Base-by-base conservation (phyloP, 2,888 invertebrate genomes). In the Elysia crispata region DNA sequence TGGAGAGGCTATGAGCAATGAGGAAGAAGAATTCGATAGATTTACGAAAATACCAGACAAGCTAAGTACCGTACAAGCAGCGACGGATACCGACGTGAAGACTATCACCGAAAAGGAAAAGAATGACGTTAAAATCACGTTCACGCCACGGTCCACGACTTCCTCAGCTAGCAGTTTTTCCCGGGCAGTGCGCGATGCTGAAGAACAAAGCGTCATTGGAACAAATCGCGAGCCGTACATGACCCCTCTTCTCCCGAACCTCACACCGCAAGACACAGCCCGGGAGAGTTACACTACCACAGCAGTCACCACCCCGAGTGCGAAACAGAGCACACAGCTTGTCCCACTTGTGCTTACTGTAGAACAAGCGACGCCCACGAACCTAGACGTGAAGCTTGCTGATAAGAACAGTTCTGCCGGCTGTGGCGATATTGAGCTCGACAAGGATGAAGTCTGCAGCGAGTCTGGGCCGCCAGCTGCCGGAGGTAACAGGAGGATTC, bases 221-320 rank as follows among this genome's bases (percentile, higher is more conserved):
- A 33, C 49, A 1, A 70, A 70, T 20, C 23, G 54, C 13, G 73
- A 73, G 20, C 73, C 50, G 1, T 73, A 73, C 54, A 25, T 50
- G 11, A 73, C 73, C 13, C 73, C 73, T 23, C 73, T 73, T 1
- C 28, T 73, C 1, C 73, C 73, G 18, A 30, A 73, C 28, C 18
- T 54, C 15, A 41, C 41, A 11, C 41, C 41, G 3, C 41, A 41
- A 41, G 54, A 25, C 6, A 73, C 25, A 18, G 28, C 33, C 13
- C 13, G 30, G 20, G 60, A 23, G 23, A 23, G 60, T 6, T 20
- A 20, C 6, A 60, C 60, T 8, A 5, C 60, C 3, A 60, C 5
- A 18, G 3, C 23, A 23, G 60, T 60, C 5, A 23, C 20, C 23
- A 60, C 60, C 8, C 60, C 60, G 6, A 60, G 3, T 6, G 20